Conservation (phyloP, 2,113 vertebrate genomes). For the Seriola aureovittata region DNA sequence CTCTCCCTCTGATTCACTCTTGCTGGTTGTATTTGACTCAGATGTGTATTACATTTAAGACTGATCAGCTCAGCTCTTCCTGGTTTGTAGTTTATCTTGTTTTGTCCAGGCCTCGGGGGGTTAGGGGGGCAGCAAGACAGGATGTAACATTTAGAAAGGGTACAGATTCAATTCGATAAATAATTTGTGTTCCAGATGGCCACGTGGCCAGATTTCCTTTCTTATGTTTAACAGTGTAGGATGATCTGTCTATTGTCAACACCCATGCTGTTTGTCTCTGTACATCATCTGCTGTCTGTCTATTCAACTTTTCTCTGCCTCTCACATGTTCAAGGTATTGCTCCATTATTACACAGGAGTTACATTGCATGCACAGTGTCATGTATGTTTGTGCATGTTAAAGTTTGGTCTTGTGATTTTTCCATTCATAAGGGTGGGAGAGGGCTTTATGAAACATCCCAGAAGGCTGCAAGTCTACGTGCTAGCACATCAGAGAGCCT, state of each 20-base stretch:
- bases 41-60: background rate
- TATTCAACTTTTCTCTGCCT: background rate
- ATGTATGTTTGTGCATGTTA: slow-evolving; percentile 6
- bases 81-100: slow-evolving; percentile 20
- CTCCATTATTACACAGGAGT: background rate
- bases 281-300: slow-evolving; percentile 10
- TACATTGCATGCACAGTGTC: background rate
- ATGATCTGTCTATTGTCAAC: slow-evolving; percentile 66
- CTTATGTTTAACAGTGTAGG: slow-evolving; percentile 35
- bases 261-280: slow-evolving; percentile 18
- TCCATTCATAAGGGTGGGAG: slow-evolving; percentile 33
- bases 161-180: slow-evolving; percentile 47
- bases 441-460: slow-evolving; percentile 39
- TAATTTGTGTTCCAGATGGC: slow-evolving; percentile 65
- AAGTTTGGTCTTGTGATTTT: slow-evolving; percentile 18
- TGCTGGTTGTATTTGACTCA: background rate
- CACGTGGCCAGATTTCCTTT: slow-evolving; percentile 31
- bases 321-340: background rate
- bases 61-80: background rate
- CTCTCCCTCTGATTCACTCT: background rate
- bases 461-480: slow-evolving; percentile 43
- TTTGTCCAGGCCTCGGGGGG: background rate
- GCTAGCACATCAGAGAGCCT: slow-evolving; percentile 20
- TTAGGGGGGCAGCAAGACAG: slow-evolving; percentile 1
- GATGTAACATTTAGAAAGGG: slow-evolving; percentile 58